Evolutionary conservation across 2,888 invertebrate genomes (phyloP), one percentile per base, ranked within the genome.

Genomic region (Heliconius aoede): DNA sequence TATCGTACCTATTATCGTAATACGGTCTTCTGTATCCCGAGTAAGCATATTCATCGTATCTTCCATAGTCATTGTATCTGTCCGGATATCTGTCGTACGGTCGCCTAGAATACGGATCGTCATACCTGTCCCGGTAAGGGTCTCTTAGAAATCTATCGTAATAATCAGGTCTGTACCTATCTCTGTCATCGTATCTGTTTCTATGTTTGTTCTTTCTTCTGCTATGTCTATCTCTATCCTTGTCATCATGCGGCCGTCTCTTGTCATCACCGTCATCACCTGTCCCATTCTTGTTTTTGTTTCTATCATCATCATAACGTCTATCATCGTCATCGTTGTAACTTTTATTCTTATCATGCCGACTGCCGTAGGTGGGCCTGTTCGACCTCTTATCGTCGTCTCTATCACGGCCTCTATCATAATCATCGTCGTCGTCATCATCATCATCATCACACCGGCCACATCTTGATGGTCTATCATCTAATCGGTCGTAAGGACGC

Each of bases 81-180:
- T 86, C 87, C 1, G 84, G 84, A 51, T 87, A 89, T 76, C 91
- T 87, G 3, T 93, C 92, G 78, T 89, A 90, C 18, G 92, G 92
- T 30, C 92, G 83, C 76, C 89, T 87, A 68, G 78, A 67, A 72
- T 90, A 89, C 5, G 85, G 85, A 72, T 90, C 91, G 32, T 92
- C 91, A 61, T 86, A 87, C 69, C 90, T 87, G 65, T 90, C 90
- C 81, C 91, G 89, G 73, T 90, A 89, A 0, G 93, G 90, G 80
- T 94, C 93, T 80, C 92, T 87, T 61, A 93, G 78, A 78, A 92
- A 93, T 74, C 92, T 87, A 58, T 94, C 93, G 76, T 93, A 93
- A 72, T 93, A 91, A 79, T 93, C 93, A 15, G 90, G 91, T n/a
- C 90, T 87, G 76, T 93, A 93, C 79, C 91, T 88, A 64, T 93